Conservation (phyloP, 2,113 vertebrate species). For the Asarcornis scutulata region DNA sequence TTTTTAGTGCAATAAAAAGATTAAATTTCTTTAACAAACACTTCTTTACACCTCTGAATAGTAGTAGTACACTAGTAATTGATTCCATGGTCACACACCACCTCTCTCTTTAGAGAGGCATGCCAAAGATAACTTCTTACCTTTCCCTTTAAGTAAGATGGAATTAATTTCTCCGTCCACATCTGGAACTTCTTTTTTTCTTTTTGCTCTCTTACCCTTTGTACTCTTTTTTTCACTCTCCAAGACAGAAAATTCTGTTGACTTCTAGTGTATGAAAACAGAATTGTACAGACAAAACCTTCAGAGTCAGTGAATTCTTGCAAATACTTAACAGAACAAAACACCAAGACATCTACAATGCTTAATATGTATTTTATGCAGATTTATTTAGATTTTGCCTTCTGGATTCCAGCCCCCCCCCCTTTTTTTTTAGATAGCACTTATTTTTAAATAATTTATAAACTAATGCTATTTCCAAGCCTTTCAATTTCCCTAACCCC, state of each 20-base stretch:
- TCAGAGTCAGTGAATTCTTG: neutral
- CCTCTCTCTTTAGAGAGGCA: neutral
- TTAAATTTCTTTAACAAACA: neutral
- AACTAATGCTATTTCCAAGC: neutral
- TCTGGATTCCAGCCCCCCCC: neutral
- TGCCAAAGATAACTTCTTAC: constrained; percentile 51
- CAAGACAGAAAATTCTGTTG: constrained; percentile 75
- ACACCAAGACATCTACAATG: neutral
- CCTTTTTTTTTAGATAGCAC: neutral
- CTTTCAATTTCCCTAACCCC: neutral
- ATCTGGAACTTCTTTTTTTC: constrained; percentile 66
- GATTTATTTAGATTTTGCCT: neutral
- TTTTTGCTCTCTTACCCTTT: constrained; percentile 73
- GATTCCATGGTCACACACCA: neutral
- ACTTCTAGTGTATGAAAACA: constrained; percentile 63
- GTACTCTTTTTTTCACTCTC: constrained; percentile 78
- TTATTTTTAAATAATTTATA: neutral
- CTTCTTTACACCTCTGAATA: neutral
- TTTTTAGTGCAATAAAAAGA: neutral
- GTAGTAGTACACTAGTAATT: neutral
- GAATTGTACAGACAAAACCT: neutral
- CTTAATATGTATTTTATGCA: neutral
- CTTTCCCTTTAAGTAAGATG: constrained; percentile 75
- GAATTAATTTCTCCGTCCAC: constrained; percentile 74
- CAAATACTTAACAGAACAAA: neutral